phyloP scores from a whole-genome alignment of 2,797 vertebrate species.

The Tragopan temminckii region DNA sequence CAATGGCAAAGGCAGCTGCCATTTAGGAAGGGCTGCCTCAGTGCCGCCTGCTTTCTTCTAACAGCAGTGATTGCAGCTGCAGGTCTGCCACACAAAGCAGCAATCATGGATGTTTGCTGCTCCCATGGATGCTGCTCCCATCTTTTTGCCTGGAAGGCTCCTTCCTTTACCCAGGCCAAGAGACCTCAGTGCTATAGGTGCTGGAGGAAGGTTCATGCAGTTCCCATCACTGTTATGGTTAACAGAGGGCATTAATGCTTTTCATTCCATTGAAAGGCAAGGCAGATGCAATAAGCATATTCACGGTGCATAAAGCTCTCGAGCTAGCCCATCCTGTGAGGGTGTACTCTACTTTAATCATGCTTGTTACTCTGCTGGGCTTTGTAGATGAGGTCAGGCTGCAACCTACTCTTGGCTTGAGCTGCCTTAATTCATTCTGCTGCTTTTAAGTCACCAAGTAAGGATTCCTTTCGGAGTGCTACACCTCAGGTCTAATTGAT shows the following conservation, averaged over 20 bases:
- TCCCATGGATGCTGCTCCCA: background rate
- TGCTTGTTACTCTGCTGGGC: background rate
- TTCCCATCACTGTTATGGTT: background rate
- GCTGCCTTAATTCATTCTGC: background rate
- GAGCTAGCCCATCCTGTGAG: background rate
- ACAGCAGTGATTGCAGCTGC: background rate
- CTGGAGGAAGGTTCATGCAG: background rate
- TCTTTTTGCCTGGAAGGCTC: background rate
- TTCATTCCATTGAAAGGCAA: background rate
- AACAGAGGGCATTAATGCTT: background rate
- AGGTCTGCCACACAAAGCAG: rapidly evolving
- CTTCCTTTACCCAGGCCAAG: background rate
- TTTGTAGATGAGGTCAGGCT: background rate
- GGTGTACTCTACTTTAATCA: background rate
- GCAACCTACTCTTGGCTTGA: background rate
- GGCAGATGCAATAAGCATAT: background rate
- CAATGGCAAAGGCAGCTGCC: background rate
- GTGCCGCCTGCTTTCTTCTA: background rate
- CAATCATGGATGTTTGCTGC: background rate
- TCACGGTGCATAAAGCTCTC: background rate
- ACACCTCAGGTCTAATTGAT: background rate
- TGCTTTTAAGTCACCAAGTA: background rate
- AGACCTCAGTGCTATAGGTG: background rate
- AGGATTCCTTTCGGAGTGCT: background rate
- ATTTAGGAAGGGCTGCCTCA: background rate